Percentiles rank a stretch among this genome's conserved stretches.
Conservation (phyloP, 2,888 invertebrate genomes). For the Stenolophus ochropezus region DNA sequence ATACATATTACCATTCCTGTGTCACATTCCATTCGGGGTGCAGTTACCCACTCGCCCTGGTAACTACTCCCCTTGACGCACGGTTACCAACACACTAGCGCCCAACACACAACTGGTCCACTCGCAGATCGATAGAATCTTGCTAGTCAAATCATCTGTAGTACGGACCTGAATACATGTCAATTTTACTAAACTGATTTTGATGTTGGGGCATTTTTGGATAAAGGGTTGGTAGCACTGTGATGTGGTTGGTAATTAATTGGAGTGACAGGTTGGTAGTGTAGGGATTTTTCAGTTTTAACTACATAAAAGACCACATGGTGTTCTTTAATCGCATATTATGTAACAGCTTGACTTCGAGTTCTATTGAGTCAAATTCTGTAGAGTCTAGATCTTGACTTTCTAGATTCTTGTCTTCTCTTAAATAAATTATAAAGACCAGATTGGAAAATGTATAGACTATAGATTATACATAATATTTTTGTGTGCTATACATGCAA, state of each 20-base stretch:
- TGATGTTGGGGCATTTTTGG: conserved; percentile 15
- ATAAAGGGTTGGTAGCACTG: background rate
- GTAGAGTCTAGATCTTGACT: too few relatives aligned
- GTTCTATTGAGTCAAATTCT: too few relatives aligned
- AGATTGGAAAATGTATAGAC: too few relatives aligned
- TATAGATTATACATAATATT: too few relatives aligned
- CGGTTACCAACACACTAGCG: background rate
- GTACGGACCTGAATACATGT: conserved; percentile 46
- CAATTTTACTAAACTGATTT: conserved; percentile 50
- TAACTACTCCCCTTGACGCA: background rate
- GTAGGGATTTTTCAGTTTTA: too few relatives aligned
- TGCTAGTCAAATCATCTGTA: conserved; percentile 55
- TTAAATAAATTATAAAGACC: too few relatives aligned
- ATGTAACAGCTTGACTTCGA: too few relatives aligned
- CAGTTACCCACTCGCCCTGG: background rate
- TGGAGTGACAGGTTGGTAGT: too few relatives aligned
- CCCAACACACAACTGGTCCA: background rate
- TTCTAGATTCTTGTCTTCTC: too few relatives aligned
- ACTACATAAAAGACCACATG: too few relatives aligned
- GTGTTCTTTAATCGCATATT: too few relatives aligned
- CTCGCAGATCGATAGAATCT: conserved; percentile 51
- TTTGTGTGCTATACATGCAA: too few relatives aligned
- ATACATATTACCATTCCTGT: conserved; percentile 14
- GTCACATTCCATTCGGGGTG: background rate
- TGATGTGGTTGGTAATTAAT: background rate